Evolutionary conservation across 2,888 invertebrate species (phyloP).

Genomic region (Rotaria sp.): DNA sequence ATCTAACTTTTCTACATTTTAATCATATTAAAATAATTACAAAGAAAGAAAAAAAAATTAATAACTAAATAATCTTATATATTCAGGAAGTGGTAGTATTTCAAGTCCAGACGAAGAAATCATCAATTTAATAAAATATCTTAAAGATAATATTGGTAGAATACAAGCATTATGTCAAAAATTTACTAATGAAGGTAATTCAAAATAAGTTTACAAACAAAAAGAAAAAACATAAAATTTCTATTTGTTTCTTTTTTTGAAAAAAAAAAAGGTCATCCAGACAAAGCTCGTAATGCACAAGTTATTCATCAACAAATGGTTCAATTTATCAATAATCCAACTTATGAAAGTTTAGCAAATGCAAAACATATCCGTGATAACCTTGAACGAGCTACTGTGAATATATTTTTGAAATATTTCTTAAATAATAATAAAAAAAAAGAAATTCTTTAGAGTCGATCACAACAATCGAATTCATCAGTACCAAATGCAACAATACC

Average conservation of each 20-base stretch:
- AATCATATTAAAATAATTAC: too few species aligned
- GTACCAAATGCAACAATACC: background rate
- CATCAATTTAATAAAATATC: background rate
- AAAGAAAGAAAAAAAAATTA: too few species aligned
- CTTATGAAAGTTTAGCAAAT: background rate
- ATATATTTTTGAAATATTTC: background rate
- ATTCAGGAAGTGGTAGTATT: background rate
- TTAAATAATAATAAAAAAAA: too few species aligned
- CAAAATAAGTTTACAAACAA: background rate
- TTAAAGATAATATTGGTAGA: background rate
- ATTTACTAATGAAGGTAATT: background rate
- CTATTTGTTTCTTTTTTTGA: background rate
- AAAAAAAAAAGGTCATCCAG: background rate
- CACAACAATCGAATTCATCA: background rate
- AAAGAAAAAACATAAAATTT: background rate
- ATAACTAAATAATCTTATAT: background rate
- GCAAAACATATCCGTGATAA: background rate
- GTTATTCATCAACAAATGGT: background rate
- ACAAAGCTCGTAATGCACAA: background rate
- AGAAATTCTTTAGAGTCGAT: background rate
- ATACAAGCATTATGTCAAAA: background rate
- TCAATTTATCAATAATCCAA: slow-evolving; percentile 13
- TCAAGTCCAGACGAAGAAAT: slow-evolving; percentile 1
- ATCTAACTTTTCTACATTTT: too few species aligned
- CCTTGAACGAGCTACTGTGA: background rate